Percentiles rank a stretch among this genome's conserved stretches.
Evolutionary conservation across 2,888 invertebrate genomes (phyloP).

Genomic region (Tanypteryx hageni): DNA sequence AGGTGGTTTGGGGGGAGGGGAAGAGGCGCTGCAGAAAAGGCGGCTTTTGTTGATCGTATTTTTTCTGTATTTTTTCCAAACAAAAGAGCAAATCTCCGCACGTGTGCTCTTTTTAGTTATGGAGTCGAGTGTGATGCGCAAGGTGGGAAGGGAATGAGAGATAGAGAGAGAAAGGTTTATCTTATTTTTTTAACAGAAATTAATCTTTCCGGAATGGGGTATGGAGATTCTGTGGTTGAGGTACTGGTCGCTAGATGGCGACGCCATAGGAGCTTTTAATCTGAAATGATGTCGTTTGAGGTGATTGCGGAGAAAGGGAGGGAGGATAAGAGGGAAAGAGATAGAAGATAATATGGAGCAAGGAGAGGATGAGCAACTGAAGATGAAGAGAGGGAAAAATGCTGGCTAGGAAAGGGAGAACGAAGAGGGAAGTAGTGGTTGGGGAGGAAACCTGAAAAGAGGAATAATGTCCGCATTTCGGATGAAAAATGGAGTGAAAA

Average conservation of each 20-base stretch:
- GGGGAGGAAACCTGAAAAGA: not conserved
- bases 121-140: not conserved
- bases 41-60: not conserved
- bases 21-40: not conserved
- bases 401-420: no score
- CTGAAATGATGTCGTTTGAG: slow-evolving; percentile 31
- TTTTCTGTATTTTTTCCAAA: not conserved
- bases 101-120: not conserved
- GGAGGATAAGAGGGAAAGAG: not conserved
- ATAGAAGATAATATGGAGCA: not conserved
- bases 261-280: not conserved
- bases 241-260: slow-evolving; percentile 2
- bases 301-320: not conserved
- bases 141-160: not conserved
- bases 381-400: not conserved
- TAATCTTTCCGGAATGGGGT: slow-evolving; percentile 20
- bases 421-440: not conserved
- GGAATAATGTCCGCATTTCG: no score
- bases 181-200: not conserved
- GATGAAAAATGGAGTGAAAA: slow-evolving; percentile 26
- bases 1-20: not conserved
- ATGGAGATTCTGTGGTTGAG: not conserved
- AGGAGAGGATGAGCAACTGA: not conserved
- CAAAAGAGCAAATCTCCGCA: not conserved
- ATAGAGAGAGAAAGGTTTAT: not conserved